These are phyloP conservation scores for Ostrea denselamellosa DNA, from an alignment of 1,140 invertebrate species.

Conservation along the genomic window DNA sequence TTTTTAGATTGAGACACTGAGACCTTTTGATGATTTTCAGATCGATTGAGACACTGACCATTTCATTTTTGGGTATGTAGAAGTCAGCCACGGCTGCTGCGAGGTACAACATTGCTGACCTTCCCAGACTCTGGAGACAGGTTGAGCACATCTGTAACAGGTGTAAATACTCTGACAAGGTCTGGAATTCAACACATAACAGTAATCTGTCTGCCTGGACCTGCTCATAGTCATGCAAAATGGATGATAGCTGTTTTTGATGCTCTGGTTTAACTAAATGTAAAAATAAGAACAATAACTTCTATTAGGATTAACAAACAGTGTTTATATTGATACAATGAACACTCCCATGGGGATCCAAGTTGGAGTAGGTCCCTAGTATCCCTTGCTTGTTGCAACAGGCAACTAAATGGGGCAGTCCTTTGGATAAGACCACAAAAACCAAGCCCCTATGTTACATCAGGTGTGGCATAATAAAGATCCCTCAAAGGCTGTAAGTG, in stretches of 20 bases:
- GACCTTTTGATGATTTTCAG: no score
- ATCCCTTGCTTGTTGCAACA: no score
- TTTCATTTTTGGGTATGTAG: constrained; percentile 94
- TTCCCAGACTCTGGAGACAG: constrained; percentile 84
- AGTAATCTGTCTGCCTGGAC: constrained; percentile 62
- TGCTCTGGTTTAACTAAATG: constrained; percentile 68
- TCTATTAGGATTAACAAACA: no score
- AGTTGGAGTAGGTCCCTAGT: no score
- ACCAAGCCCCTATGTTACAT: no score
- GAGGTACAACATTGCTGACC: constrained; percentile 91
- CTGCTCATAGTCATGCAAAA: constrained; percentile 65
- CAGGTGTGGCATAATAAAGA: no score
- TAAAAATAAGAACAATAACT: constrained; percentile 56
- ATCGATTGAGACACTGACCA: constrained; percentile 83
- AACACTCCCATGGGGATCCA: no score
- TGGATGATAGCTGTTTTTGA: constrained; percentile 49
- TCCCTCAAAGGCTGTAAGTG: no score
- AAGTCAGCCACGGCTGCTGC: constrained; percentile 99
- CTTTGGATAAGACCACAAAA: no score
- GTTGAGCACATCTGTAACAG: constrained; percentile 89
- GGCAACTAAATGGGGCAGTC: no score
- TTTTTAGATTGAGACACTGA: background rate
- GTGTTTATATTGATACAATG: no score
- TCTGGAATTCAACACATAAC: constrained; percentile 77
- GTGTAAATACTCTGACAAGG: constrained; percentile 95